Percentiles rank a stretch among this genome's conserved stretches.
phyloP scores from a whole-genome alignment of 2,888 invertebrate genomes.

The Tromatobia lineatoria region DNA sequence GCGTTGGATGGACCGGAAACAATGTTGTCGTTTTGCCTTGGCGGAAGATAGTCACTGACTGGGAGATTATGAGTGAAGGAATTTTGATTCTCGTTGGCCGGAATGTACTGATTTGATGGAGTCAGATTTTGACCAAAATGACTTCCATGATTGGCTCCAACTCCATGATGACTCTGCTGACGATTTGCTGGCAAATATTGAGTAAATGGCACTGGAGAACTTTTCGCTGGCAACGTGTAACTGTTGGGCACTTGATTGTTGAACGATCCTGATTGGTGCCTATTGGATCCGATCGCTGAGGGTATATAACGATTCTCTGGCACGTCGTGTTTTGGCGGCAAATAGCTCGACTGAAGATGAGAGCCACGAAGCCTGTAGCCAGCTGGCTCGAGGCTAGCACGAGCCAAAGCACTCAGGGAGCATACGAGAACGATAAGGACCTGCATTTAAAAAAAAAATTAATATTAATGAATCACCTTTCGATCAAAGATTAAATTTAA shows the following conservation, averaged over 20 bases:
- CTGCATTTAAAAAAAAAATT: slow-evolving; percentile 54
- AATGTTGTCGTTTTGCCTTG: slow-evolving; percentile 72
- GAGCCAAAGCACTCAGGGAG: slow-evolving; percentile 70
- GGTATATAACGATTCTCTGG: slow-evolving; percentile 61
- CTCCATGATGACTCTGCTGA: slow-evolving; percentile 15
- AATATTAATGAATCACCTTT: neutral
- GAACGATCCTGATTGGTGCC: slow-evolving; percentile 9
- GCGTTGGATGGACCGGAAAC: slow-evolving; percentile 63
- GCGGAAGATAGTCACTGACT: slow-evolving; percentile 85
- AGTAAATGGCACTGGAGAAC: slow-evolving; percentile 54
- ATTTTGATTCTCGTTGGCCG: slow-evolving; percentile 61
- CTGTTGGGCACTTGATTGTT: slow-evolving; percentile 29
- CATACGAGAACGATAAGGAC: slow-evolving; percentile 71
- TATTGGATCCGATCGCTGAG: slow-evolving; percentile 12
- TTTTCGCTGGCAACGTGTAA: slow-evolving; percentile 45
- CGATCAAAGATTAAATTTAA: slow-evolving; percentile 1
- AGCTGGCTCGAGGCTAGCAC: slow-evolving; percentile 78
- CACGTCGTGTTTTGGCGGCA: slow-evolving; percentile 51
- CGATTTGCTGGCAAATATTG: slow-evolving; percentile 70
- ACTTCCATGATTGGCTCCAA: slow-evolving; percentile 3
- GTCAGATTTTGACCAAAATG: slow-evolving; percentile 38
- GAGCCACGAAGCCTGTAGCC: slow-evolving; percentile 76
- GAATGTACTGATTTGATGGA: slow-evolving; percentile 65
- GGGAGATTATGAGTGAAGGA: slow-evolving; percentile 70
- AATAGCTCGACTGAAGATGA: slow-evolving; percentile 64